A percentile compares a stretch with the other conserved stretches of the same genome.
phyloP scores from a whole-genome alignment of 2,888 invertebrate species.

The Galeruca laticollis region DNA sequence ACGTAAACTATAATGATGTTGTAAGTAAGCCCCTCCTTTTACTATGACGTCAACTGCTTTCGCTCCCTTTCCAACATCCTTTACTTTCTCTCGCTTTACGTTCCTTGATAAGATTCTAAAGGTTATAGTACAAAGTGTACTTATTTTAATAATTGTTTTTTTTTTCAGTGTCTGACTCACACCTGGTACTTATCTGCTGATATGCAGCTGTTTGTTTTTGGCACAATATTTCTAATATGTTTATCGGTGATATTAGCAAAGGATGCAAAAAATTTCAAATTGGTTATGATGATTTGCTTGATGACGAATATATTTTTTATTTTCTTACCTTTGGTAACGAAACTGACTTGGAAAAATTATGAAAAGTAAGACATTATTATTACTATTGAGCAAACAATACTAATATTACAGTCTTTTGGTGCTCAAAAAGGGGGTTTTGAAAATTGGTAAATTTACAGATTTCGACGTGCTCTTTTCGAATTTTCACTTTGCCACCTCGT shows the following conservation, averaged over 20 bases:
- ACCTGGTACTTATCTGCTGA: conserved; percentile 64
- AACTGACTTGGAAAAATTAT: conserved; percentile 33
- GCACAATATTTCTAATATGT: conserved; percentile 60
- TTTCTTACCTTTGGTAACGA: conserved; percentile 43
- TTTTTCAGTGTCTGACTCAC: conserved; percentile 60
- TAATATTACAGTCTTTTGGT: too few species aligned
- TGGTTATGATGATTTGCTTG: conserved; percentile 46
- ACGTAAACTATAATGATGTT: conserved; percentile 50
- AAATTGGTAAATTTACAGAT: too few species aligned
- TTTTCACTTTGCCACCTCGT: too few species aligned
- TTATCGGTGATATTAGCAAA: conserved; percentile 45
- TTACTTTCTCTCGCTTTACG: too few species aligned
- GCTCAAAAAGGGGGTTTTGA: too few species aligned
- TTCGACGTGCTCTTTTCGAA: too few species aligned
- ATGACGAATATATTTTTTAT: conserved; percentile 43
- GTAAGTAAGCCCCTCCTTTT: conserved; percentile 36
- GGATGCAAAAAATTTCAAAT: conserved; percentile 41
- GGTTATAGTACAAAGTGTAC: too few species aligned
- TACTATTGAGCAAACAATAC: too few species aligned
- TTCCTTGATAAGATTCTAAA: too few species aligned
- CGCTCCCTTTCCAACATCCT: too few species aligned
- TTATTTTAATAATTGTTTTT: too few species aligned
- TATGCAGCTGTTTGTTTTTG: conserved; percentile 62
- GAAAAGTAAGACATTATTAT: conserved; percentile 35
- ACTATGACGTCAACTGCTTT: too few species aligned